Conservation (phyloP, 2,888 invertebrate genomes). For the Mythimna loreyi region DNA sequence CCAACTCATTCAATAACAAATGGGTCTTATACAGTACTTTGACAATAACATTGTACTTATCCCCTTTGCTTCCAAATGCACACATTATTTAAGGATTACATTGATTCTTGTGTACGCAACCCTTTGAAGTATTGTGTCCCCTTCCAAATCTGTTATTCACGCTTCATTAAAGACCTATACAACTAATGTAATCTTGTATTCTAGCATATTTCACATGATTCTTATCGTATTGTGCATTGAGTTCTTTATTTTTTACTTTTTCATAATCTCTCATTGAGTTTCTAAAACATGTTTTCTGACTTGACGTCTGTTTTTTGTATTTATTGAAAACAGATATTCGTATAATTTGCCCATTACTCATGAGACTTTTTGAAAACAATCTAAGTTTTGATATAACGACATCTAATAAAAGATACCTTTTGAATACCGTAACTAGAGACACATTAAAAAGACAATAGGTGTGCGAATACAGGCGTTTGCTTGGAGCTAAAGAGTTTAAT, state of each 20-base stretch:
- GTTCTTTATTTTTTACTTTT: not conserved
- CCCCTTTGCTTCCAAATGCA: constrained; percentile 1
- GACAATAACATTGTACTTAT: constrained; percentile 25
- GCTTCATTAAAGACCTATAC: constrained; percentile 53
- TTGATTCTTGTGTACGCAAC: constrained; percentile 4
- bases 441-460: too few species aligned
- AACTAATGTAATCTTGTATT: constrained; percentile 32
- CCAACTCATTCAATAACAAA: not conserved
- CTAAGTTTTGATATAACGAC: not conserved
- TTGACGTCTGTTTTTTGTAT: constrained; percentile 5
- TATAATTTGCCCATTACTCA: constrained; percentile 33
- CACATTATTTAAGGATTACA: constrained; percentile 32
- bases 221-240: constrained; percentile 28
- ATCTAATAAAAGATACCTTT: not conserved
- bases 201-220: constrained; percentile 36
- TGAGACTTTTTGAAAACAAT: not conserved
- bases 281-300: constrained; percentile 53
- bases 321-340: constrained; percentile 30
- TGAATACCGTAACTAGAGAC: too few species aligned
- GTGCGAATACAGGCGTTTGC: too few species aligned
- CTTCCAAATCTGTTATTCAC: constrained; percentile 33
- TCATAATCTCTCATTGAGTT: constrained; percentile 53
- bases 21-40: constrained; percentile 9
- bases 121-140: constrained; percentile 31
- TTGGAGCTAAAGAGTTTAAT: too few species aligned